phyloP scores from a whole-genome alignment of 1,140 invertebrate species.

The Akabosia matsudoensis region DNA sequence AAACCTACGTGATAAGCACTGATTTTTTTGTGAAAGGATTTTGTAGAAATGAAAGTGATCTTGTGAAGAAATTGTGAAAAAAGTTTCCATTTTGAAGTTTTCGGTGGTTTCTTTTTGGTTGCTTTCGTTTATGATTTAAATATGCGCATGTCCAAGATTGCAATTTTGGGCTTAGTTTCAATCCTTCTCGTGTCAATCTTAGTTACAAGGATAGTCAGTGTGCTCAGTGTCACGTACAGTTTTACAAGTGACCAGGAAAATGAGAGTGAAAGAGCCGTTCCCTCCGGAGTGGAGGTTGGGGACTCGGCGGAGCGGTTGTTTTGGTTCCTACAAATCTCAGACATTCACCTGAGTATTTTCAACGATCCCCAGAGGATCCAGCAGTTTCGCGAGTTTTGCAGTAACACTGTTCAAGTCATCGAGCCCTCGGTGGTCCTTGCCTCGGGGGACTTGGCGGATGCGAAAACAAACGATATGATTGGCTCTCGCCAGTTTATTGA shows the following conservation, averaged over 20 bases:
- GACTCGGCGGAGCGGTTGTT: too few relatives aligned
- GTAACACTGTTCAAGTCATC: constrained; percentile 67
- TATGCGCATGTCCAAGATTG: constrained; percentile 10
- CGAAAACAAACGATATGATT: constrained; percentile 71
- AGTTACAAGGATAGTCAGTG: constrained; percentile 17
- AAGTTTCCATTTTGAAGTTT: too few relatives aligned
- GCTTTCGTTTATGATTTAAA: neutral
- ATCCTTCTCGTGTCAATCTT: constrained; percentile 10
- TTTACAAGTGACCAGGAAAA: neutral
- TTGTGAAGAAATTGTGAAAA: neutral
- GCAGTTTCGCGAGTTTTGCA: constrained; percentile 77
- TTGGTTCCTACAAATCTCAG: constrained; percentile 83
- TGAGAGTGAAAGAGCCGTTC: neutral
- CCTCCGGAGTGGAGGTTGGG: too few relatives aligned
- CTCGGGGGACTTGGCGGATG: constrained; percentile 86
- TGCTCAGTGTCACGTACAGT: constrained; percentile 13
- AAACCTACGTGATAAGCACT: too few relatives aligned
- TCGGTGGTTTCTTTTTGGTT: too few relatives aligned
- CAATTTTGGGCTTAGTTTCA: constrained; percentile 3
- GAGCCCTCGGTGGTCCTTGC: constrained; percentile 77
- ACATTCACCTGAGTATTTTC: constrained; percentile 86
- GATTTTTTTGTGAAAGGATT: too few relatives aligned
- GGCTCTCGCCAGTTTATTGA: constrained; percentile 76
- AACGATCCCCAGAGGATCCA: constrained; percentile 68
- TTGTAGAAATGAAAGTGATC: neutral